A percentile compares a stretch with the other conserved stretches of the same genome.
Evolutionary conservation across 2,888 invertebrate species (phyloP).

Genomic region (Aphodius granarius): DNA sequence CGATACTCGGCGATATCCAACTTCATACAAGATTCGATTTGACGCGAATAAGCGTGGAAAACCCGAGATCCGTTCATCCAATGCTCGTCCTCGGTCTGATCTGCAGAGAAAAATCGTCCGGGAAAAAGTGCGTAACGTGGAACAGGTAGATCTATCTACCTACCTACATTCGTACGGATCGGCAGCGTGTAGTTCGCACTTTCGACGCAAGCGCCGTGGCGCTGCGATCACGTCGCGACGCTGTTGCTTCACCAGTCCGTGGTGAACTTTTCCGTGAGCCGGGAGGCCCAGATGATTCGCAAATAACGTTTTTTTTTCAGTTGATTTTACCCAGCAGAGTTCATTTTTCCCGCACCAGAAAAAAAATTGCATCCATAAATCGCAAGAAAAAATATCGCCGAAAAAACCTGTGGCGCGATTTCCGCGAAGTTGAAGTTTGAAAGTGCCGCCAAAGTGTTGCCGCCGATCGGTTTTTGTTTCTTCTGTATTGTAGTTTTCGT

Average conservation of each 20-base stretch:
- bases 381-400: background rate
- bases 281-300: background rate
- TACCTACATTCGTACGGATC: too few relatives aligned
- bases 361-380: background rate
- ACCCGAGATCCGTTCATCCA: background rate
- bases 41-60: background rate
- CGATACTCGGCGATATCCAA: too few relatives aligned
- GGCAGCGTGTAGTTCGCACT: background rate
- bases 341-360: background rate
- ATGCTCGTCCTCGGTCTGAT: background rate
- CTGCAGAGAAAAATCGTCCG: background rate
- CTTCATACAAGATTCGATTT: background rate
- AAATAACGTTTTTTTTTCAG: background rate
- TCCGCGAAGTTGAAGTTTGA: background rate
- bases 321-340: background rate
- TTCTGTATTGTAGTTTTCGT: background rate
- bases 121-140: background rate
- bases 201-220: conserved; percentile 35
- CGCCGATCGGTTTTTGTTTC: background rate
- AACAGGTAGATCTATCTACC: background rate
- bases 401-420: background rate
- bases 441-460: background rate
- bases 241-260: conserved; percentile 50
- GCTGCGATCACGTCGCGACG: conserved; percentile 42
- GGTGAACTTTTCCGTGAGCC: background rate